Base-by-base conservation (phyloP, 30 jellyfish, hydroid and myxozoan species). In the Cassiopea xamachana region DNA sequence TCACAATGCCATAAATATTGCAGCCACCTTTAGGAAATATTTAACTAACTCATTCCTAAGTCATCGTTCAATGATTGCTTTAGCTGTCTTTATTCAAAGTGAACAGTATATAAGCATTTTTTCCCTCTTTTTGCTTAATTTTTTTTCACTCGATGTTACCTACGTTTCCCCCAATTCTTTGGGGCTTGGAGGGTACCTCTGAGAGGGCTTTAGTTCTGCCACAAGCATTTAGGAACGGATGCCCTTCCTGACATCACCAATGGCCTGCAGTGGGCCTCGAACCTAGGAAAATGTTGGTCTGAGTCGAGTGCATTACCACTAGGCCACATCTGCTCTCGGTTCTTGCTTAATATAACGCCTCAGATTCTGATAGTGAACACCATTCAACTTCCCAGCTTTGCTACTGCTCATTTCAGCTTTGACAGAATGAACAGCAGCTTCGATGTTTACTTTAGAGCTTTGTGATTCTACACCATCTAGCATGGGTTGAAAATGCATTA, bases 371-470 rank as follows among this genome's bases (percentile, higher is more conserved):
- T 67, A 70, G 46, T 64, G 49, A 69, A 84, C 76, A 69, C 51
- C 87, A 84, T 19, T 46, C 77, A 47, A 62, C 49, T 43, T 44
- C 73, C 79, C 87, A 72, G 55, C 55, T 49, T 72, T 84, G 55
- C 85, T 87, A 47, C 50, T 72, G 79, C 92, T 84, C 82, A 58
- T 84, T 55, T 77, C 82, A 55, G 46, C n/a, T 58, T 67, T 74
- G 61, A 86, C 90, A 46, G 79, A 70, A 69, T 86, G 94, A 60
- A 69, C 82, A 39, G 94, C 94, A 86, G 87, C 82, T 61, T 86
- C 82, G 58, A 86, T 48, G 69, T 46, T 79, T 44, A 49, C 94
- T 75, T 86, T 27, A 27, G 39, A 27, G 39, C 39, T 75, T 60
- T 55, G 27, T 86, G 75, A 51, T 86, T 86, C 50, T 77, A 90